phyloP scores from a whole-genome alignment of 2,888 invertebrate species.

The Platerodrilus igneus region DNA sequence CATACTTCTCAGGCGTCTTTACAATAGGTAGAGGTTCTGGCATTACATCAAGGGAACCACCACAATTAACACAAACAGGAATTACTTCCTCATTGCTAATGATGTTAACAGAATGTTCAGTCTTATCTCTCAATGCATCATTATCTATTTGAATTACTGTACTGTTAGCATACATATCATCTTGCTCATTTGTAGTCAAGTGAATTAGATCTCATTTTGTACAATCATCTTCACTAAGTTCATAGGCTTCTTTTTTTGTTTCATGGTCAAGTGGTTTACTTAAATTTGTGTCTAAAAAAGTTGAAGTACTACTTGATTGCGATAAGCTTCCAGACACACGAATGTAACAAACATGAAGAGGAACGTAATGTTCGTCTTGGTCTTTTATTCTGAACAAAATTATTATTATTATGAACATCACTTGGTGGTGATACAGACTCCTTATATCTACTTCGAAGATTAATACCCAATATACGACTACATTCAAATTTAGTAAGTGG shows the following conservation, averaged over 20 bases:
- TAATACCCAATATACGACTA: slow-evolving; percentile 56
- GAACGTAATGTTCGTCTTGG: slow-evolving; percentile 14
- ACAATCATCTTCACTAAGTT: slow-evolving; percentile 51
- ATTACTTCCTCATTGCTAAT: slow-evolving; percentile 2
- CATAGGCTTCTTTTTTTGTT: slow-evolving; percentile 50
- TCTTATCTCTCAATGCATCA: slow-evolving; percentile 32
- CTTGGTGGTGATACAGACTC: slow-evolving; percentile 4
- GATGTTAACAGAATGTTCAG: too few relatives aligned
- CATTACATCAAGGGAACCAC: slow-evolving; percentile 14
- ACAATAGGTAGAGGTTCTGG: slow-evolving; percentile 27
- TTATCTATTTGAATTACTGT: slow-evolving; percentile 29
- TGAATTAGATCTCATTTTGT: slow-evolving; percentile 36
- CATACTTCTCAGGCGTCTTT: slow-evolving; percentile 40
- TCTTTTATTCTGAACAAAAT: slow-evolving; percentile 8
- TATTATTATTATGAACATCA: slow-evolving; percentile 1
- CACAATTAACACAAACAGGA: slow-evolving; percentile 4
- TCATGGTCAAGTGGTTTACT: slow-evolving; percentile 23
- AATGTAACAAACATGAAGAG: background rate
- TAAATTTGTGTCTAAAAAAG: slow-evolving; percentile 28
- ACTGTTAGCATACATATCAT: slow-evolving; percentile 32
- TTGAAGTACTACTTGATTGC: slow-evolving; percentile 29
- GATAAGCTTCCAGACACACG: slow-evolving; percentile 28
- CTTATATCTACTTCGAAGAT: slow-evolving; percentile 45
- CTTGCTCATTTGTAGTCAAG: slow-evolving; percentile 30
- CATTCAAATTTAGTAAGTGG: slow-evolving; percentile 45